Evolutionary conservation across 2,888 invertebrate species (phyloP).

Genomic region (Cephus spinipes): DNA sequence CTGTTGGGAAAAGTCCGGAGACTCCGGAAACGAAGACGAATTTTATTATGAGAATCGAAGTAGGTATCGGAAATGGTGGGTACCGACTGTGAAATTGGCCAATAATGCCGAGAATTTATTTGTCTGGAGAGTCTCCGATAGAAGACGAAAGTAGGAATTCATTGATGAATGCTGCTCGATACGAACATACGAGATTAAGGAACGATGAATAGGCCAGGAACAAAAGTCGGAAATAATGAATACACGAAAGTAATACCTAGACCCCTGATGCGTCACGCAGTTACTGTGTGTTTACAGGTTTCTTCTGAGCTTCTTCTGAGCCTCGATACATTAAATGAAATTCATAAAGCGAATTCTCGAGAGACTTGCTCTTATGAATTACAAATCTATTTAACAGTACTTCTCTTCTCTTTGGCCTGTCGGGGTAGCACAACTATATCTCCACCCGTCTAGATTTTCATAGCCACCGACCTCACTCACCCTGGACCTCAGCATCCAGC

Average conservation of each 20-base stretch:
- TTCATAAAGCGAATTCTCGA: too few species aligned
- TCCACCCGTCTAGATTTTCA: too few species aligned
- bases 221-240: too few species aligned
- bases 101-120: slow-evolving; percentile 42
- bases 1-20: not conserved
- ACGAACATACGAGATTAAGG: not conserved
- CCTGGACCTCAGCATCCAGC: too few species aligned
- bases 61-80: not conserved
- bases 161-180: not conserved
- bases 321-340: too few species aligned
- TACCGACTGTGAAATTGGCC: slow-evolving; percentile 37
- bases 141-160: not conserved
- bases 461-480: too few species aligned
- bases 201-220: not conserved
- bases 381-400: slow-evolving; percentile 39
- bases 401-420: slow-evolving; percentile 4
- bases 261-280: not conserved
- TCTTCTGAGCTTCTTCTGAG: too few species aligned
- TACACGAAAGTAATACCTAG: too few species aligned
- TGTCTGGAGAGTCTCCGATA: not conserved
- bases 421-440: not conserved
- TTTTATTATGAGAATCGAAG: not conserved
- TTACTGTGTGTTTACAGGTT: not conserved
- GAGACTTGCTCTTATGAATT: slow-evolving; percentile 30
- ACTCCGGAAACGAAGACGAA: not conserved